Percentiles rank a stretch among this genome's conserved stretches.
Evolutionary conservation across 2,113 vertebrate genomes (phyloP).

Genomic region (Actenoides lindsayi): DNA sequence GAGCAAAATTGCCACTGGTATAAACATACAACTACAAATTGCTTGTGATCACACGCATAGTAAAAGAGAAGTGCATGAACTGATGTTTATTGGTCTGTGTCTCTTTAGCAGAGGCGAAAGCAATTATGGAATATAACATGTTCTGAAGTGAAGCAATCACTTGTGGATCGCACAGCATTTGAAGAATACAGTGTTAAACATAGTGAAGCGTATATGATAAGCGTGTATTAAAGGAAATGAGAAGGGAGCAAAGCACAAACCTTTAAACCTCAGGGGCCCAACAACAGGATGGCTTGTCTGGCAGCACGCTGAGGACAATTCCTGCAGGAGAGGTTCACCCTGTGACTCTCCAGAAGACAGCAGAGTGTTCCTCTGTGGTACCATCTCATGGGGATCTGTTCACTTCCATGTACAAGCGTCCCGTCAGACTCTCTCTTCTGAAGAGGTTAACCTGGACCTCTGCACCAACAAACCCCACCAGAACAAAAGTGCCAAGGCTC

Average conservation of each 20-base stretch:
- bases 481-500: rapidly evolving
- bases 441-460: background rate
- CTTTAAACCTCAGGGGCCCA: background rate
- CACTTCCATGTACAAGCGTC: background rate
- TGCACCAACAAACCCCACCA: background rate
- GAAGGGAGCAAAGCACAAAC: background rate
- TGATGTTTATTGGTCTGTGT: background rate
- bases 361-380: background rate
- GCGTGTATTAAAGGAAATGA: background rate
- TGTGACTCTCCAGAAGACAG: background rate
- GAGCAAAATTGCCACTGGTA: background rate
- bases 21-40: background rate
- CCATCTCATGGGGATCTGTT: background rate
- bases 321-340: background rate
- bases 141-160: background rate
- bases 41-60: background rate
- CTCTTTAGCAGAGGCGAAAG: background rate
- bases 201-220: background rate
- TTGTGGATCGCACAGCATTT: background rate
- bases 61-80: background rate
- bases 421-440: background rate
- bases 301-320: background rate
- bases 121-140: background rate
- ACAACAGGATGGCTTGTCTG: background rate
- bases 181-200: background rate